Evolutionary conservation across 2,113 vertebrate species (phyloP), one percentile per base, ranked within the genome.

Genomic region (Picathartes gymnocephalus): DNA sequence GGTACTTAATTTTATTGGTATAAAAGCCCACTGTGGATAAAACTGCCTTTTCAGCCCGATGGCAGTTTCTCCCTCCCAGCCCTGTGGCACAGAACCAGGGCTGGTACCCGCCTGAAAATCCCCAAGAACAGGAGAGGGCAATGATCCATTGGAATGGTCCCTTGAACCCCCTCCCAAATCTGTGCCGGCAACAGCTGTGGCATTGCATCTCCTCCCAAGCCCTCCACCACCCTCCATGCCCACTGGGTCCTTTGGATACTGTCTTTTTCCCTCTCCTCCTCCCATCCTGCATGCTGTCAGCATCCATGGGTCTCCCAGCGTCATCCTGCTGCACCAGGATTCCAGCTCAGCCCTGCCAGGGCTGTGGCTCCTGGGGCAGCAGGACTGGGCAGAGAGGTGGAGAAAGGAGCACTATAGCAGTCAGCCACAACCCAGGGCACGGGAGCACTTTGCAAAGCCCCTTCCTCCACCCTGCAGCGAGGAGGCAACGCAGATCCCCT

Each of bases 1-100:
- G 82, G 60, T 92, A 86, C 13, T 86, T 83, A 18, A 69, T 87
- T 96, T 96, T 96, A 96, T 96, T 97, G 82, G 71, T 97, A 97
- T 35, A 96, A 97, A 96, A 97, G 96, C 92, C 90, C 81, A 93
- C 80, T 82, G 69, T 70, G 76, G 88, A 81, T 51, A 83, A 93
- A 92, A 89, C 44, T 44, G 81, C 94, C 48, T 89, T 84, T 83
- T 92, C 87, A 92, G 78, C 91, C 87, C 4, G 0, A 56, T 44
- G 61, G 91, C 91, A 78, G 56, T 44, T 93, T 95, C 83, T 88
- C 76, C 73, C 24, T 77, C 64, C 30, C 69, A 88, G 72, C 74
- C 88, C 79, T 86, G 74, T 86, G 72, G 79, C 53, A 58, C 28
- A 73, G 77, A 65, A 87, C 40, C 81, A 87, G 85, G 85, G 71